Conservation (phyloP, 2,888 invertebrate species). For the Lobophora halterata region DNA sequence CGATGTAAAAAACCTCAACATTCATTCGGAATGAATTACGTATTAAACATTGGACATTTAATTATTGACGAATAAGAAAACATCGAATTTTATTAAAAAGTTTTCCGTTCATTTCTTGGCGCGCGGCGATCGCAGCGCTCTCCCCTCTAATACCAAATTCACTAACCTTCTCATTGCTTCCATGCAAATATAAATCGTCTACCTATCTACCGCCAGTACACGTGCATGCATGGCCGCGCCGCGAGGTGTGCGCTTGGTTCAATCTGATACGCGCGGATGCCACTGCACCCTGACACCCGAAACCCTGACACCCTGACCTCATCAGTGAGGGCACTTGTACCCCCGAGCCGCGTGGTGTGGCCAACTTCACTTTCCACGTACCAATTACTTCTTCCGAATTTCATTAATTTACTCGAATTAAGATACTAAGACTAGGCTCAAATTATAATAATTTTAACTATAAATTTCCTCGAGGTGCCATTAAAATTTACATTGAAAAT, state of each 20-base stretch:
- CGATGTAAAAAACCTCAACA: conserved; percentile 42
- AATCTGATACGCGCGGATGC: neutral
- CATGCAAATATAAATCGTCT: conserved; percentile 52
- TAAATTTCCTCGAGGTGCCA: conserved; percentile 67
- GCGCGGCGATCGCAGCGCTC: conserved; percentile 42
- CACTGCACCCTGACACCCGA: neutral
- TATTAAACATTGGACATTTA: conserved; percentile 60
- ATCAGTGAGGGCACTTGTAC: no score
- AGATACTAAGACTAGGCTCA: conserved; percentile 77
- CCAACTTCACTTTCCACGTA: conserved; percentile 31
- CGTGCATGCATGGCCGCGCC: conserved; percentile 30
- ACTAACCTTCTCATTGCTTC: conserved; percentile 77
- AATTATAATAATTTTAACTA: conserved; percentile 71
- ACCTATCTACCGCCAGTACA: conserved; percentile 45
- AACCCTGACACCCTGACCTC: conserved; percentile 8
- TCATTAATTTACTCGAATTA: conserved; percentile 66
- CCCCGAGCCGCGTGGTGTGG: conserved; percentile 10
- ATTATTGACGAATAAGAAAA: conserved; percentile 58
- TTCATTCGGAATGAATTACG: conserved; percentile 56
- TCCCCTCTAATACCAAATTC: conserved; percentile 64
- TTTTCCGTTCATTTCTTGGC: conserved; percentile 39
- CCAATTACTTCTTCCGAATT: conserved; percentile 50
- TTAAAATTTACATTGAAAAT: conserved; percentile 77
- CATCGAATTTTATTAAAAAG: conserved; percentile 58
- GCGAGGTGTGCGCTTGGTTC: conserved; percentile 53